Percentiles rank a stretch among this genome's conserved stretches.
phyloP scores from a whole-genome alignment of 1,140 invertebrate genomes.

The Potamilus streckersoni region DNA sequence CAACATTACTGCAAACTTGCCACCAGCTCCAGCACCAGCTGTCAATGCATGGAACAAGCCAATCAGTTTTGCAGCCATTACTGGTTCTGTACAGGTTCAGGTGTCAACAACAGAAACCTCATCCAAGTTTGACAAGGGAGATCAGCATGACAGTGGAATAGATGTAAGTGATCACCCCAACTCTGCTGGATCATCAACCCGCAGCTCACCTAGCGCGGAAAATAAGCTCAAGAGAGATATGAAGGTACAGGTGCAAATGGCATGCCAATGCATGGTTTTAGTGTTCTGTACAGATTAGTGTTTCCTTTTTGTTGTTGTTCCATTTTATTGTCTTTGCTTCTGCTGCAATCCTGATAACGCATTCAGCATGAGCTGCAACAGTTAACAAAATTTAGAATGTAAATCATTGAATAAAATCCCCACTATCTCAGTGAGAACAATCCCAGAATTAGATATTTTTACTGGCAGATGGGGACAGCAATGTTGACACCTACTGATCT shows the following conservation, averaged over 20 bases:
- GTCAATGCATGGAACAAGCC: conserved; percentile 90
- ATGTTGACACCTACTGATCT: no score
- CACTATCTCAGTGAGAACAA: no score
- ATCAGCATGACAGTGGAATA: conserved; percentile 71
- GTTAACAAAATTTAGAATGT: no score
- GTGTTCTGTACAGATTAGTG: no score
- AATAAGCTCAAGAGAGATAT: conserved; percentile 48
- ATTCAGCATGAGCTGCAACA: not conserved
- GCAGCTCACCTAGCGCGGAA: conserved; percentile 69
- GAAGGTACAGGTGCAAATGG: no score
- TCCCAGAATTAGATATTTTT: no score
- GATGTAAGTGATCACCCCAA: conserved; percentile 71
- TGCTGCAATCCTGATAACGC: not conserved
- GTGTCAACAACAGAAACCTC: conserved; percentile 4
- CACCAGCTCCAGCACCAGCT: conserved; percentile 75
- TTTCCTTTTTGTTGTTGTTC: no score
- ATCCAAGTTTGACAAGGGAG: conserved; percentile 61
- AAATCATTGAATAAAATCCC: no score
- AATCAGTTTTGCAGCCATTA: conserved; percentile 70
- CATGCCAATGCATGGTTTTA: no score
- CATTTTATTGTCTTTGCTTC: not conserved
- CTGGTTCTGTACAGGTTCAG: conserved; percentile 29
- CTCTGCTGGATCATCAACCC: conserved; percentile 68
- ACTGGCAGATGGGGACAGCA: no score
- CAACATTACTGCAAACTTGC: conserved; percentile 26